phyloP scores from a whole-genome alignment of 2,888 invertebrate species.

The Acanthoscelides obtectus region DNA sequence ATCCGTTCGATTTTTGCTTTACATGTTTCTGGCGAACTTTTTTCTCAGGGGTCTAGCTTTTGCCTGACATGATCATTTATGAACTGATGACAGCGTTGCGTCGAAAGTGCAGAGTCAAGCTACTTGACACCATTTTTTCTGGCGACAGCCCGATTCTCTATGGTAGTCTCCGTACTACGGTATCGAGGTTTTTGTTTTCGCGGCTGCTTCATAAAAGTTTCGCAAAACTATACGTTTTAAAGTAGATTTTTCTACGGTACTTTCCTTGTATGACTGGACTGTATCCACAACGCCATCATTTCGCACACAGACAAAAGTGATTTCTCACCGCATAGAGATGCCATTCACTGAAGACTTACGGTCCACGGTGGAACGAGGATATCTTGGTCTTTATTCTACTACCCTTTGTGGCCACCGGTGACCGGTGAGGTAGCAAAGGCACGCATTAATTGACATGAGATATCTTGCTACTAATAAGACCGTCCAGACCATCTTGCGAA shows the following conservation, averaged over 20 bases:
- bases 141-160: too few species aligned
- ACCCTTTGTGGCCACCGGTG: background rate
- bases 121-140: too few species aligned
- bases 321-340: constrained; percentile 25
- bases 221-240: too few species aligned
- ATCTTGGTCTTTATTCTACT: constrained; percentile 8
- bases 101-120: too few species aligned
- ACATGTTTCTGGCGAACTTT: too few species aligned
- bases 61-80: too few species aligned
- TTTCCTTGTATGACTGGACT: background rate
- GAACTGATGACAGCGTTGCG: too few species aligned
- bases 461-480: constrained; percentile 32
- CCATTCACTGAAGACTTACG: constrained; percentile 23
- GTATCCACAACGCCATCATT: background rate
- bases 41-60: too few species aligned
- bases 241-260: background rate
- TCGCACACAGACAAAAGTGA: constrained; percentile 14
- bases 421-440: constrained; percentile 12
- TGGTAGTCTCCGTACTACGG: too few species aligned
- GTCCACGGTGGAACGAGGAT: constrained; percentile 24
- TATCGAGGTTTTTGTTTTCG: too few species aligned
- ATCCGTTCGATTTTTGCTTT: too few species aligned
- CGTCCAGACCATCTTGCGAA: constrained; percentile 24
- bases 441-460: constrained; percentile 31
- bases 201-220: too few species aligned